Percentiles rank a stretch among this genome's conserved stretches.
These are phyloP conservation scores for Xestia sexstrigata DNA, from an alignment of 2,888 invertebrate genomes.

Conservation along the genomic window DNA sequence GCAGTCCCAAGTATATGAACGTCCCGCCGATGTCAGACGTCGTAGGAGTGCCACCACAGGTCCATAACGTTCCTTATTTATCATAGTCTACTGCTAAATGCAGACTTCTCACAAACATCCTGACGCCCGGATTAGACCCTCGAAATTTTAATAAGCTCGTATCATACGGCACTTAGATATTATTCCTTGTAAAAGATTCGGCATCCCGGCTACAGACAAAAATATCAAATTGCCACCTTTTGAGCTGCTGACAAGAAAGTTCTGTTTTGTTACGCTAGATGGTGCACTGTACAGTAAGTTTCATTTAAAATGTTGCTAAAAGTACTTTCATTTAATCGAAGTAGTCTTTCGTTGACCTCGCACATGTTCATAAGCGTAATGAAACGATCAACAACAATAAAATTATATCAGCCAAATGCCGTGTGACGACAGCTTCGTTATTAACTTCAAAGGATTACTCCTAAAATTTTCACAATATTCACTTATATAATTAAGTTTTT, in stretches of 20 bases:
- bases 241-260: neutral
- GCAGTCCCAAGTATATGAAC: conserved; percentile 85
- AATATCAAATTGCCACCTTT: neutral
- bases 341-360: conserved; percentile 17
- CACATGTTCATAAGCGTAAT: neutral
- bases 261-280: conserved; percentile 39
- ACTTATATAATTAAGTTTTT: too few relatives aligned
- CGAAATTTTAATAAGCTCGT: conserved; percentile 8
- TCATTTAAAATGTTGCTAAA: conserved; percentile 10
- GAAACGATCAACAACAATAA: conserved; percentile 1
- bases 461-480: too few relatives aligned
- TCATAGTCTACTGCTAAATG: conserved; percentile 7
- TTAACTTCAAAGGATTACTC: neutral
- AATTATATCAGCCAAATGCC: conserved; percentile 50
- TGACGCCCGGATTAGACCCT: neutral
- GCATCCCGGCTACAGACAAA: neutral
- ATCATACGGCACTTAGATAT: conserved; percentile 55
- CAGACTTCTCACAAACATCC: conserved; percentile 5
- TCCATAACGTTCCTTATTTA: conserved; percentile 49
- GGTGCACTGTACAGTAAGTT: conserved; percentile 25
- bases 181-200: neutral
- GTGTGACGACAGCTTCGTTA: conserved; percentile 43
- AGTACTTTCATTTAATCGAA: conserved; percentile 12
- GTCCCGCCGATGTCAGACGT: conserved; percentile 83
- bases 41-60: conserved; percentile 81